Evolutionary conservation across 2,888 invertebrate species (phyloP).

Genomic region (Microdon myrmicae): DNA sequence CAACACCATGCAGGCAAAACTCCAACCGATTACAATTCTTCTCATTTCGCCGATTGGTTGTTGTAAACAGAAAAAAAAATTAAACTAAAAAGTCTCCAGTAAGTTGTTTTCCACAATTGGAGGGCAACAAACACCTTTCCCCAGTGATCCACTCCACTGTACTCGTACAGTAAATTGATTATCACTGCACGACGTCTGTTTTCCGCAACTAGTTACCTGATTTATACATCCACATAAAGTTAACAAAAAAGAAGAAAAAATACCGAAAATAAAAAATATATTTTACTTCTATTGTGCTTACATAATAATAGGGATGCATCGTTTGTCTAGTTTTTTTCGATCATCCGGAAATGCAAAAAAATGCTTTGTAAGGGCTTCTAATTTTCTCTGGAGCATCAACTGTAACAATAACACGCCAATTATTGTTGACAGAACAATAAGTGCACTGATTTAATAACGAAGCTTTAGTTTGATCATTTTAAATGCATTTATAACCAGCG

Average conservation of each 20-base stretch:
- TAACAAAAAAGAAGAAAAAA: too few relatives aligned
- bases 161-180: constrained; percentile 3
- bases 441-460: too few relatives aligned
- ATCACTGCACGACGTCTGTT: too few relatives aligned
- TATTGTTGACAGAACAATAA: too few relatives aligned
- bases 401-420: too few relatives aligned
- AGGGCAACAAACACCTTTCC: constrained; percentile 23
- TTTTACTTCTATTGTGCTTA: too few relatives aligned
- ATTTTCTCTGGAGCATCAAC: constrained; percentile 1
- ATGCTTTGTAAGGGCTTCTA: constrained; percentile 15
- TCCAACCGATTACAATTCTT: constrained; percentile 13
- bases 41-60: constrained; percentile 28
- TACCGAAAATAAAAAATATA: too few relatives aligned
- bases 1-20: constrained; percentile 9
- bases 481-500: too few relatives aligned
- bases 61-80: constrained; percentile 10
- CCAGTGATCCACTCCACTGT: constrained; percentile 23
- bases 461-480: too few relatives aligned
- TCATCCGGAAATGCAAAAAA: constrained; percentile 42
- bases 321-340: constrained; percentile 6
- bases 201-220: constrained; percentile 18
- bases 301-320: not conserved
- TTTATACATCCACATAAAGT: too few relatives aligned
- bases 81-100: not conserved
- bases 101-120: constrained; percentile 18